A percentile compares a stretch with the other conserved stretches of the same genome.
Evolutionary conservation across 2,113 vertebrate genomes (phyloP).

Genomic region (Symphodus melops): DNA sequence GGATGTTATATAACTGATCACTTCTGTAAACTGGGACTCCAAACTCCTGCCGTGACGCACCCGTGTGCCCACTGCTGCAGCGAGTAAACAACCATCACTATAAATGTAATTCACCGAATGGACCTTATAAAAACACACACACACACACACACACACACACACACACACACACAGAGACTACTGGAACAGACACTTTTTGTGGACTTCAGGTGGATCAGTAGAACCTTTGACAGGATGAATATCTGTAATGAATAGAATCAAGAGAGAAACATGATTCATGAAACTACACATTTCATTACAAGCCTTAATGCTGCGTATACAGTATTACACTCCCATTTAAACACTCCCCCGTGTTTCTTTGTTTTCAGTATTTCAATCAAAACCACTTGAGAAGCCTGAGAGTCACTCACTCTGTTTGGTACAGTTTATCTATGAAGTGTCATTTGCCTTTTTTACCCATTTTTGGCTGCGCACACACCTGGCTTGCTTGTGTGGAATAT

Average conservation of each 20-base stretch:
- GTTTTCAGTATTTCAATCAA: background rate
- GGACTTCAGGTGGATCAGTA: background rate
- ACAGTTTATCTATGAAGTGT: background rate
- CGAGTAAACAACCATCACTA: conserved; percentile 40
- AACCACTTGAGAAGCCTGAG: background rate
- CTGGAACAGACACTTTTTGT: conserved; percentile 3
- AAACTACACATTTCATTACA: too few relatives aligned
- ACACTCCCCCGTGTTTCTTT: background rate
- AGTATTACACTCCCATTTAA: too few relatives aligned
- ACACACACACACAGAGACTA: background rate
- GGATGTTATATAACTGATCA: conserved; percentile 50
- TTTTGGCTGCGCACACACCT: background rate
- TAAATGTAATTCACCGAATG: conserved; percentile 31
- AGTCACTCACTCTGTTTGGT: background rate
- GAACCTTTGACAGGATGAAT: too few relatives aligned
- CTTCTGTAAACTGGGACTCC: conserved; percentile 48
- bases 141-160: conserved; percentile 6
- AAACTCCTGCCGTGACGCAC: conserved; percentile 46
- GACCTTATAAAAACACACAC: conserved; percentile 22
- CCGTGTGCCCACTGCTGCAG: conserved; percentile 16
- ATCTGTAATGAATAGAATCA: too few relatives aligned
- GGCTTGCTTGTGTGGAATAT: background rate
- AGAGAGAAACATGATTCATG: too few relatives aligned
- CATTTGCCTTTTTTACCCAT: background rate
- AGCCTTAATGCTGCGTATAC: too few relatives aligned